phyloP scores from a whole-genome alignment of 2,888 invertebrate genomes.

The Ophion obscuratus region DNA sequence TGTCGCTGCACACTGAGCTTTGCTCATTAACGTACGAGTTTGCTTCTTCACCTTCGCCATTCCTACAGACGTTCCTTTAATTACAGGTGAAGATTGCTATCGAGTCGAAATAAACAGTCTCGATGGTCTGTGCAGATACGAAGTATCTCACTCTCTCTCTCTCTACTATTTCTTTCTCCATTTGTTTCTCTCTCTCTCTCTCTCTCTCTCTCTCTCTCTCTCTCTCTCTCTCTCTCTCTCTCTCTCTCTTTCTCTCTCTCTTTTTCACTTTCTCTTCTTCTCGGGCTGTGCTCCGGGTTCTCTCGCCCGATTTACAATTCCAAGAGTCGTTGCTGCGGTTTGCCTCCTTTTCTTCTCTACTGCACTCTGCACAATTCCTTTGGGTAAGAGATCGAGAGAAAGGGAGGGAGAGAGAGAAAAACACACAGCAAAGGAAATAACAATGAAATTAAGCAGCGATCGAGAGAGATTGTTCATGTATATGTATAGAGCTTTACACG shows the following conservation, averaged over 20 bases:
- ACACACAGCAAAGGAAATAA: conserved; percentile 59
- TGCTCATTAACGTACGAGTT: conserved; percentile 64
- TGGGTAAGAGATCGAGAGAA: conserved; percentile 3
- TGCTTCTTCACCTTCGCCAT: conserved; percentile 50
- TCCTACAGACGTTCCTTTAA: conserved; percentile 57
- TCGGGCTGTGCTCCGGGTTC: conserved; percentile 20
- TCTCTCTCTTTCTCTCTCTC: conserved; percentile 7
- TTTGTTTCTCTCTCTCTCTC: conserved; percentile 6
- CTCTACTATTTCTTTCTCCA: no score
- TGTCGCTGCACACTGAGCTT: conserved; percentile 41
- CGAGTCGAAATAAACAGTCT: conserved; percentile 66
- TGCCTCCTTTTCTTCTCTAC: conserved; percentile 33
- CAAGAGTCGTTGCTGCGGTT: conserved; percentile 46
- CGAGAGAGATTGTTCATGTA: conserved; percentile 35
- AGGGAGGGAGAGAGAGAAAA: conserved; percentile 12
- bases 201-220: conserved; percentile 30
- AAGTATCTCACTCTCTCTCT: conserved; percentile 33
- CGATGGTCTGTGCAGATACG: conserved; percentile 58
- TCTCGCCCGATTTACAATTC: conserved; percentile 39
- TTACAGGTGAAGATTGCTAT: conserved; percentile 67
- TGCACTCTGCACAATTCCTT: conserved; percentile 32
- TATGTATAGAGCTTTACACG: background rate
- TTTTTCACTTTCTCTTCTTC: background rate
- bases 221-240: conserved; percentile 11
- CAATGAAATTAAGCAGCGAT: conserved; percentile 65